Evolutionary conservation across 2,888 invertebrate genomes (phyloP).

Genomic region (Dynastes maya): DNA sequence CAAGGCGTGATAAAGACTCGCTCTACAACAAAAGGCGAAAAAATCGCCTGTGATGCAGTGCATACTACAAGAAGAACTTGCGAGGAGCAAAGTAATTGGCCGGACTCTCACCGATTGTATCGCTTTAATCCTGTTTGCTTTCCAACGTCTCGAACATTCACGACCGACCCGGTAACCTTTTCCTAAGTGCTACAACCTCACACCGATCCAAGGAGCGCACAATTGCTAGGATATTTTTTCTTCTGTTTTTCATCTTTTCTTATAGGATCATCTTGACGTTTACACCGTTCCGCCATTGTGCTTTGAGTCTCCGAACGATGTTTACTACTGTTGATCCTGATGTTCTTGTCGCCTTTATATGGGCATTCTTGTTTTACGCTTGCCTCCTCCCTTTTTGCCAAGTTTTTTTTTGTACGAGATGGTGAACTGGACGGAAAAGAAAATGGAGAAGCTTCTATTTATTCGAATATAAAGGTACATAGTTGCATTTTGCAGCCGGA

Average conservation of each 20-base stretch:
- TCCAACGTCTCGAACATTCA: conserved; percentile 48
- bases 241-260: conserved; percentile 22
- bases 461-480: neutral
- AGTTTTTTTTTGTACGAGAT: neutral
- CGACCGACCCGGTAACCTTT: conserved; percentile 47
- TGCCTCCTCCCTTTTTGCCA: neutral
- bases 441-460: conserved; percentile 22
- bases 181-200: conserved; percentile 39
- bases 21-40: conserved; percentile 34
- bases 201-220: conserved; percentile 26
- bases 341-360: conserved; percentile 14
- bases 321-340: conserved; percentile 12
- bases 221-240: conserved; percentile 22
- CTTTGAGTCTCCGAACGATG: conserved; percentile 19
- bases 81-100: conserved; percentile 41
- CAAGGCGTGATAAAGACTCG: conserved; percentile 39
- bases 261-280: conserved; percentile 24
- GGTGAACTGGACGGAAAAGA: conserved; percentile 15
- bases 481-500: neutral
- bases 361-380: conserved; percentile 1
- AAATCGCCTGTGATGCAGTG: conserved; percentile 17
- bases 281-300: conserved; percentile 40
- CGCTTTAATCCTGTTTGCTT: conserved; percentile 51
- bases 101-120: conserved; percentile 40
- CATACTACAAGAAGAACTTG: neutral